Evolutionary conservation across 2,888 invertebrate genomes (phyloP).

Genomic region (Didymodactylos carnosus): DNA sequence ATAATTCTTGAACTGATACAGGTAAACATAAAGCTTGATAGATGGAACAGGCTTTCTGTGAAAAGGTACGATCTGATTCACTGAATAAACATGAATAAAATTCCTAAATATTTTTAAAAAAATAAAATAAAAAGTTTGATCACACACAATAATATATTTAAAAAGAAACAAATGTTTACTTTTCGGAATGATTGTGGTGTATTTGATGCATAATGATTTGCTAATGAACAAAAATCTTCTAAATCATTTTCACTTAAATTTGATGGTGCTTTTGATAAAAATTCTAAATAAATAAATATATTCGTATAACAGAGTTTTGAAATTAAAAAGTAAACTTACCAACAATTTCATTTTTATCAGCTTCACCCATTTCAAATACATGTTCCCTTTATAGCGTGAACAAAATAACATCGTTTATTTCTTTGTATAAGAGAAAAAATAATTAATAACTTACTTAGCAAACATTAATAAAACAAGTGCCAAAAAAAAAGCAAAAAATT

Average conservation of each 20-base stretch:
- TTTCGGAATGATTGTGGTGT: slow-evolving; percentile 78
- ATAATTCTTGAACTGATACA: slow-evolving; percentile 75
- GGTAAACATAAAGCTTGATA: slow-evolving; percentile 79
- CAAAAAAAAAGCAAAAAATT: slow-evolving; percentile 82
- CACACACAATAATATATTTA: background rate
- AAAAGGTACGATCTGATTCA: background rate
- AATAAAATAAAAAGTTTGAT: background rate
- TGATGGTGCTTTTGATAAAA: background rate
- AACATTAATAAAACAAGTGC: slow-evolving; percentile 83
- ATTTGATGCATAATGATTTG: slow-evolving; percentile 78
- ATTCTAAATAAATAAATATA: background rate
- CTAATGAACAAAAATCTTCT: slow-evolving; percentile 79
- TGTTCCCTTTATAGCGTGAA: slow-evolving; percentile 15
- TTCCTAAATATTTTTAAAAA: slow-evolving; percentile 1
- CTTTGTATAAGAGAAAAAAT: background rate
- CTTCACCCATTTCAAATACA: slow-evolving; percentile 14
- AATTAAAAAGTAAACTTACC: slow-evolving; percentile 19
- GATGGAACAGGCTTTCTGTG: slow-evolving; percentile 35
- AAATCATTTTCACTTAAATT: slow-evolving; percentile 48
- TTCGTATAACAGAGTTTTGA: background rate
- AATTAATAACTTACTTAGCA: slow-evolving; percentile 44
- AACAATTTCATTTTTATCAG: slow-evolving; percentile 22
- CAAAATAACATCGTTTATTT: background rate
- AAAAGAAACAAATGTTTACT: slow-evolving; percentile 34
- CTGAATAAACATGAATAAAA: background rate